Percentiles rank a stretch among this genome's conserved stretches.
These are phyloP conservation scores for Acrocephalus arundinaceus DNA, from an alignment of 2,113 vertebrate genomes.

Conservation along the genomic window DNA sequence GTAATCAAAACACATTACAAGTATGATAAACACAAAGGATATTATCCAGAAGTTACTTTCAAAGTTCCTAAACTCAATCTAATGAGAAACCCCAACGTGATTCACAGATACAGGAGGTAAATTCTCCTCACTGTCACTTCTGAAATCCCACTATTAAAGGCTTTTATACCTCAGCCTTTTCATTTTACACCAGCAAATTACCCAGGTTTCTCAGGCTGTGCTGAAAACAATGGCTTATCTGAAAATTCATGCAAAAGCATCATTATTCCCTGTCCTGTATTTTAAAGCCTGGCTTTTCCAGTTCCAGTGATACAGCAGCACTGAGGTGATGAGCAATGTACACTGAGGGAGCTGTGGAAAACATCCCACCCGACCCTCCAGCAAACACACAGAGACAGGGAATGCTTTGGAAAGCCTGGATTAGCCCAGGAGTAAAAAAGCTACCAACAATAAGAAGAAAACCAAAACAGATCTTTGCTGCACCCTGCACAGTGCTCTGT, in stretches of 20 bases:
- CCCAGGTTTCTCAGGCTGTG: background rate
- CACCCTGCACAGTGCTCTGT: background rate
- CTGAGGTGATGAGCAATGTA: background rate
- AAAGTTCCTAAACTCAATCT: background rate
- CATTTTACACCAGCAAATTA: background rate
- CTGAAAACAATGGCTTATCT: background rate
- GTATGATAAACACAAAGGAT: conserved; percentile 49
- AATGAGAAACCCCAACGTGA: background rate
- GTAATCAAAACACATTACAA: conserved; percentile 55
- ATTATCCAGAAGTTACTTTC: conserved; percentile 39
- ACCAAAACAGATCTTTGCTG: background rate
- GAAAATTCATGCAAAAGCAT: background rate
- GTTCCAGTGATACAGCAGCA: background rate
- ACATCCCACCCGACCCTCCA: background rate
- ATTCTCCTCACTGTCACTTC: background rate
- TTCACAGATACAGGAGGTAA: background rate
- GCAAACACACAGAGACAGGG: background rate
- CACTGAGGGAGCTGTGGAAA: background rate
- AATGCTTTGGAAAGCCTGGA: background rate
- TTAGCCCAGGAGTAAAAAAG: background rate
- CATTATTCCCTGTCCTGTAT: background rate
- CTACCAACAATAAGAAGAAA: background rate
- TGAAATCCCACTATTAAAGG: background rate
- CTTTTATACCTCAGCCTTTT: background rate
- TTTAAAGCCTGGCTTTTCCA: background rate